Evolutionary conservation across 1,140 invertebrate genomes (phyloP).

Genomic region (Mya arenaria): DNA sequence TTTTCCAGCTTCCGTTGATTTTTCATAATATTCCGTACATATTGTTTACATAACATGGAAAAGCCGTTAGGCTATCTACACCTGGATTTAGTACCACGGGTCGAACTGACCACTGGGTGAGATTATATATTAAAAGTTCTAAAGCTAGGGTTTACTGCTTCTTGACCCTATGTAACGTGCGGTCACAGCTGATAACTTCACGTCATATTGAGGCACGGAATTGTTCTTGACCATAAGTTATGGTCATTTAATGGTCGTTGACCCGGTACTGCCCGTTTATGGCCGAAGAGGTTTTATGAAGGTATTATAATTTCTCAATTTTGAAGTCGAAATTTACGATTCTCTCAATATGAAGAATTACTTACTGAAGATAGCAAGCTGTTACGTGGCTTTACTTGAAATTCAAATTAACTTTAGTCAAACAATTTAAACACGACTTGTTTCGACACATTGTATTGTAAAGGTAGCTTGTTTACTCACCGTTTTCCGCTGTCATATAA

Average conservation of each 20-base stretch:
- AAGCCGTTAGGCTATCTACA: constrained; percentile 21
- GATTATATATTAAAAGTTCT: neutral
- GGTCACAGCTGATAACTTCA: constrained; percentile 50
- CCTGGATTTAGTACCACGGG: neutral
- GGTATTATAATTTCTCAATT: no score
- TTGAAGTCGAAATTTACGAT: no score
- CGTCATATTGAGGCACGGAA: constrained; percentile 41
- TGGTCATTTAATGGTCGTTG: neutral
- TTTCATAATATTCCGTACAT: constrained; percentile 36
- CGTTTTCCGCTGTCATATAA: no score
- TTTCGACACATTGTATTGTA: no score
- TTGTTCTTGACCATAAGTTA: neutral
- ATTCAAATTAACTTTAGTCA: no score
- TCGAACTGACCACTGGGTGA: constrained; percentile 1
- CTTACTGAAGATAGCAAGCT: no score
- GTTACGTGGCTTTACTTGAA: no score
- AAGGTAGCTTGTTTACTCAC: no score
- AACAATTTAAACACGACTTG: no score
- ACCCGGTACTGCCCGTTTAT: no score
- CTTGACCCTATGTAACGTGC: constrained; percentile 46
- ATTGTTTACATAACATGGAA: constrained; percentile 51
- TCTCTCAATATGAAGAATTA: no score
- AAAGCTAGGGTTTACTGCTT: constrained; percentile 33
- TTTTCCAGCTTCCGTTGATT: constrained; percentile 15
- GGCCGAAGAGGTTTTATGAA: no score